Evolutionary conservation across 2,113 vertebrate genomes (phyloP).

Genomic region (Helogale parvula): DNA sequence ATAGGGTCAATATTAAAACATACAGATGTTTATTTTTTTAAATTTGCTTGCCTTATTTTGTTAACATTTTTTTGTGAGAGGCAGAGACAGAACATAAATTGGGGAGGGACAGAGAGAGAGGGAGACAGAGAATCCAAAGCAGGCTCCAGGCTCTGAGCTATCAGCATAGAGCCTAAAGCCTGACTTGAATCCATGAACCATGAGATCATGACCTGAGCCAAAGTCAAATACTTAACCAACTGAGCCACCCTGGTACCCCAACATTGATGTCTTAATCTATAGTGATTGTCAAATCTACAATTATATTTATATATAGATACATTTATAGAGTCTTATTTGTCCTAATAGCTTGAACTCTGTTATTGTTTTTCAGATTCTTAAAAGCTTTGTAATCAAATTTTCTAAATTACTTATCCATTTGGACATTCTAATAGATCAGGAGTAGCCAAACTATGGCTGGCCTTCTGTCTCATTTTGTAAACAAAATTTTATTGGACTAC

Average conservation of each 20-base stretch:
- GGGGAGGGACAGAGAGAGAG: too few species aligned
- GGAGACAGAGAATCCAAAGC: too few species aligned
- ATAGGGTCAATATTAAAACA: neutral
- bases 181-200: too few species aligned
- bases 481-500: neutral
- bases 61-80: too few species aligned
- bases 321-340: neutral
- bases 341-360: neutral
- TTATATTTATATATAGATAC: neutral
- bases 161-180: too few species aligned
- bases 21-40: too few species aligned
- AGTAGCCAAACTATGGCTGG: neutral
- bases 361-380: neutral
- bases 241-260: too few species aligned
- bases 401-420: constrained; percentile 29
- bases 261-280: neutral
- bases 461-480: neutral
- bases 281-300: neutral
- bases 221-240: too few species aligned
- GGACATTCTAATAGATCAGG: constrained; percentile 53
- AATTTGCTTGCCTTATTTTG: too few species aligned
- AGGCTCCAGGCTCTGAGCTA: too few species aligned
- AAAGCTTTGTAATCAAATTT: neutral
- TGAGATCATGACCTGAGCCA: too few species aligned
- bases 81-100: too few species aligned